Evolutionary conservation across 2,113 vertebrate species (phyloP).

Genomic region (Beaufortia kweichowensis): DNA sequence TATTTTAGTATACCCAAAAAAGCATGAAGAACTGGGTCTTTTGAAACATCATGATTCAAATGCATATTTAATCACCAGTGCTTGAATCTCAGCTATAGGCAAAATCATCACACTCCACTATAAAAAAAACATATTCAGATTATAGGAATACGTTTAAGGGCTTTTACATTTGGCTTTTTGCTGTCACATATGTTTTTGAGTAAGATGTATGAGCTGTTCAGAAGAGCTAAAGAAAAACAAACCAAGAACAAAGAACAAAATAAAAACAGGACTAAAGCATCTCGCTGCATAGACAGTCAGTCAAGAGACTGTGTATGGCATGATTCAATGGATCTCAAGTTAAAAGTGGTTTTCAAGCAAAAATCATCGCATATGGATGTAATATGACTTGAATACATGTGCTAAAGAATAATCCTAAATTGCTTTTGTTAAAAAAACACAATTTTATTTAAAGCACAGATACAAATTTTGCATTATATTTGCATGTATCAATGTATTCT

Average conservation of each 20-base stretch:
- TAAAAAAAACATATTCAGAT: too few species aligned
- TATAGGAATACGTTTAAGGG: neutral
- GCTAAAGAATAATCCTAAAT: neutral
- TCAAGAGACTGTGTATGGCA: constrained; percentile 72
- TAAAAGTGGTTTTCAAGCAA: constrained; percentile 46
- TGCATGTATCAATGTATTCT: neutral
- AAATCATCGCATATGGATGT: constrained; percentile 66
- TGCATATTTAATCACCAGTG: constrained; percentile 24
- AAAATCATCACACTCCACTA: constrained; percentile 40
- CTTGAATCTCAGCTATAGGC: constrained; percentile 21
- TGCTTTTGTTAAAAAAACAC: neutral
- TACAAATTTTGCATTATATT: neutral
- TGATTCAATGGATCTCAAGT: constrained; percentile 70
- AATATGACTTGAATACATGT: constrained; percentile 56
- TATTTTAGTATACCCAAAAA: constrained; percentile 5
- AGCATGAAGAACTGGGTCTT: constrained; percentile 17
- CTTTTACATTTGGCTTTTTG: constrained; percentile 8
- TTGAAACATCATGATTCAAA: constrained; percentile 24
- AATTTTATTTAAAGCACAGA: neutral
- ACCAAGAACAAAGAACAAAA: neutral
- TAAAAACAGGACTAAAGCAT: constrained; percentile 36
- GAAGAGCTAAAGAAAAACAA: constrained; percentile 25
- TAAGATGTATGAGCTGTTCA: constrained; percentile 70
- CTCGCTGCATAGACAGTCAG: constrained; percentile 72
- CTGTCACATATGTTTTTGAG: constrained; percentile 59